Evolutionary conservation across 2,888 invertebrate genomes (phyloP).

Genomic region (Lycophotia porphyrea): DNA sequence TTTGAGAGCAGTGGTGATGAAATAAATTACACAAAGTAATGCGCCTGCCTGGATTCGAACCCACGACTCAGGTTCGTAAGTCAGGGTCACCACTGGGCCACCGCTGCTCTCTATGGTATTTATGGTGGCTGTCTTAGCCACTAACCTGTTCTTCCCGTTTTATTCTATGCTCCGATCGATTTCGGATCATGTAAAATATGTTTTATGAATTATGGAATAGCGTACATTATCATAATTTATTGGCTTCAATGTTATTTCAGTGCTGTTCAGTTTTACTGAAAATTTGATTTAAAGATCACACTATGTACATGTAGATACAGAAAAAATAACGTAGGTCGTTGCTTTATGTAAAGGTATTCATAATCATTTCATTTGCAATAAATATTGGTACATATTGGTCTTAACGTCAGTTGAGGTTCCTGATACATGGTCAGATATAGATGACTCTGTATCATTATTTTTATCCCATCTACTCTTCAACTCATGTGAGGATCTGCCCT

Average conservation of each 20-base stretch:
- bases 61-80: too few species aligned
- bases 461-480: not conserved
- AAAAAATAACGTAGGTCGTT: slow-evolving; percentile 2
- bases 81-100: too few species aligned
- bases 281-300: not conserved
- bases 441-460: too few species aligned
- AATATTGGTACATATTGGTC: too few species aligned
- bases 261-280: slow-evolving; percentile 21
- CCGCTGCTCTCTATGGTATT: too few species aligned
- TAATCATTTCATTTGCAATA: too few species aligned
- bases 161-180: slow-evolving; percentile 27
- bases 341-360: not conserved
- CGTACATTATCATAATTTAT: slow-evolving; percentile 50
- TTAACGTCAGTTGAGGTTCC: too few species aligned
- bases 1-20: too few species aligned
- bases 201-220: slow-evolving; percentile 42
- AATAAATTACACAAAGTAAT: too few species aligned
- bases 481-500: not conserved
- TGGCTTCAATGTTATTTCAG: slow-evolving; percentile 43
- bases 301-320: not conserved
- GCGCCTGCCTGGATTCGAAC: too few species aligned
- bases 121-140: too few species aligned
- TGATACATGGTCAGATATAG: too few species aligned
- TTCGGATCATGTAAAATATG: slow-evolving; percentile 38
- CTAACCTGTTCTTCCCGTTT: slow-evolving; percentile 17